Evolutionary conservation across 1,140 invertebrate species (phyloP), one percentile per base, ranked within the genome.

Genomic region (Mylabris phalerata): DNA sequence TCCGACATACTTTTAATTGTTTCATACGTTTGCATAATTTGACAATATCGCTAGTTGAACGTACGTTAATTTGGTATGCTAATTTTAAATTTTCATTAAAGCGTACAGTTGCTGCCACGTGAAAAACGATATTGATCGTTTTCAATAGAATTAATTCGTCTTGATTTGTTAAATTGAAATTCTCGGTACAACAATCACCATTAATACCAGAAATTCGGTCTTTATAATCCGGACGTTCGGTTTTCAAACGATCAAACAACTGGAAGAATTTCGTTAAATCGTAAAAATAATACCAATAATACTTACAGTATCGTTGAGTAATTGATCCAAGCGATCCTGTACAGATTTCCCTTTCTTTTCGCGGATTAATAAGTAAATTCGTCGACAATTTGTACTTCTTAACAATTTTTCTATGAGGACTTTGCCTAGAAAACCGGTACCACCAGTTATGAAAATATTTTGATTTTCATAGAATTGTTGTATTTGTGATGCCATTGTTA

Each of bases 51-150:
- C 80, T 80, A 0, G 82, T 83, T 7, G 81, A 82, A 49, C 75
- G 73, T 1, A 86, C 77, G 64, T 88, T 88, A 26, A 83, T 81
- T 27, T 78, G 75, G 19, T 81, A 75, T 0, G 82, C 78, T n/a
- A 70, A 51, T 68, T 84, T 82, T 11, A 95, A 72, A 45, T 83
- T 80, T 73, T 93, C 92, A 71, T 93, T 87, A 73, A 95, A 95
- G 67, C 87, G 84, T 7, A 95, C 83, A n/a, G 90, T 93, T 0
- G 93, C 93, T 2, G 93, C 93, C 4, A 82, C 85, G 68, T 95
- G 92, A 71, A 95, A 91, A n/a, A 95, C 83, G 46, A 93, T 76
- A 59, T 84, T 69, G 9, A 90, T 80, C 4, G 32, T 32, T 32
- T 32, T 7, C 7, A 7, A 32, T 7, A 32, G 7, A 4, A 32